Conservation (phyloP, 1,140 invertebrate genomes). For the Euura lappo region DNA sequence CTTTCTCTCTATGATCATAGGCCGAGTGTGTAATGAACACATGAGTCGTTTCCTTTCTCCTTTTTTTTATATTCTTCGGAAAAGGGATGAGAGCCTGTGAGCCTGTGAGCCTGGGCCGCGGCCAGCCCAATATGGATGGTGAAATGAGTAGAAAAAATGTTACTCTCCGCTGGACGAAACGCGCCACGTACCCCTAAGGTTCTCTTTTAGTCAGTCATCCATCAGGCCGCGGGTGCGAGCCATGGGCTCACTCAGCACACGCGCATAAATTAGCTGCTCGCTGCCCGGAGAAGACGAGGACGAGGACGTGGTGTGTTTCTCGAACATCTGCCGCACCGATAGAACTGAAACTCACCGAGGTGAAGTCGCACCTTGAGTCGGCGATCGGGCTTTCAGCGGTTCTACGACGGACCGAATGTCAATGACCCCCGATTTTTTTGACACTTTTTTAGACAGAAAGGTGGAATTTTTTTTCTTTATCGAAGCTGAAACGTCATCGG, state of each 20-base stretch:
- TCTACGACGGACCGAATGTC: background rate
- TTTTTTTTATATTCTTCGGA: too few species aligned
- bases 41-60: too few species aligned
- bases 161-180: background rate
- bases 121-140: too few species aligned
- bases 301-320: background rate
- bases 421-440: background rate
- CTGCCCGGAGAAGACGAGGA: too few species aligned
- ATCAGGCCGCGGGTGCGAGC: background rate
- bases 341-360: background rate
- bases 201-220: constrained; percentile 4
- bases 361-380: background rate
- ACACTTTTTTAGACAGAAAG: too few species aligned
- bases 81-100: too few species aligned
- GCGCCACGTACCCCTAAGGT: background rate
- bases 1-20: background rate
- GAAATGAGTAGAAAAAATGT: background rate
- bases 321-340: background rate
- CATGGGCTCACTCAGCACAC: background rate
- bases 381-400: background rate
- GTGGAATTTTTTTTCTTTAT: too few species aligned
- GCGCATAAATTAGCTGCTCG: background rate
- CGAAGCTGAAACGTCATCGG: background rate
- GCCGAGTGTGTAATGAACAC: background rate
- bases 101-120: too few species aligned